Percentiles rank a stretch among this genome's conserved stretches.
phyloP scores from a whole-genome alignment of 2,888 invertebrate species.

The Pachycephus smyrnensis region DNA sequence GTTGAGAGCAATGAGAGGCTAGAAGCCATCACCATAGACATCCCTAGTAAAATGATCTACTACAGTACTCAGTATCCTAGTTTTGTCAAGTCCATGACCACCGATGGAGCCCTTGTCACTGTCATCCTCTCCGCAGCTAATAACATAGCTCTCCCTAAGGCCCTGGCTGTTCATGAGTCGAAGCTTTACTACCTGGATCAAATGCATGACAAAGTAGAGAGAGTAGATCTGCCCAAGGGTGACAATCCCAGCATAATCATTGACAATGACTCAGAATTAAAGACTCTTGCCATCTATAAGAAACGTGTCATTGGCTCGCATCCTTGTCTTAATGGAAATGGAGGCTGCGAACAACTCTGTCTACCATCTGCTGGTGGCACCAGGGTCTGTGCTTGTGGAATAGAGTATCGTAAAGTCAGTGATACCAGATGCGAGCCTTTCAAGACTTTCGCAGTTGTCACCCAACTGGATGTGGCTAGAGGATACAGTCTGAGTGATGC shows the following conservation, averaged over 20 bases:
- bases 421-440: conserved; percentile 83
- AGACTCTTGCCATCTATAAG: conserved; percentile 88
- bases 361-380: conserved; percentile 84
- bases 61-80: conserved; percentile 86
- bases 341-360: conserved; percentile 95
- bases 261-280: conserved; percentile 89
- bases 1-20: conserved; percentile 79
- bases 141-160: conserved; percentile 82
- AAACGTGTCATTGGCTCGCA: conserved; percentile 86
- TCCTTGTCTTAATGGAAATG: conserved; percentile 87
- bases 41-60: conserved; percentile 85
- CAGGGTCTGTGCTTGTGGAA: conserved; percentile 88
- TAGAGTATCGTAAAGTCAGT: conserved; percentile 86
- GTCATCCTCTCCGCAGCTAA: conserved; percentile 78
- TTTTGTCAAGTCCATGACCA: conserved; percentile 77
- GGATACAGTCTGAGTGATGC: conserved; percentile 89
- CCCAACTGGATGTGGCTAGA: conserved; percentile 87
- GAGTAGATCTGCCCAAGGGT: conserved; percentile 84
- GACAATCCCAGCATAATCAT: conserved; percentile 80
- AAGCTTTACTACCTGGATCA: conserved; percentile 90
- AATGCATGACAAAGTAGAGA: conserved; percentile 87
- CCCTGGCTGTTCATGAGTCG: conserved; percentile 85
- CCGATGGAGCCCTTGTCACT: conserved; percentile 78
- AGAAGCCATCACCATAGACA: conserved; percentile 88
- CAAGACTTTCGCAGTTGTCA: conserved; percentile 92